Percentiles rank a stretch among this genome's conserved stretches.
Conservation (phyloP, 2,113 vertebrate species). For the Hiodon tergisus region DNA sequence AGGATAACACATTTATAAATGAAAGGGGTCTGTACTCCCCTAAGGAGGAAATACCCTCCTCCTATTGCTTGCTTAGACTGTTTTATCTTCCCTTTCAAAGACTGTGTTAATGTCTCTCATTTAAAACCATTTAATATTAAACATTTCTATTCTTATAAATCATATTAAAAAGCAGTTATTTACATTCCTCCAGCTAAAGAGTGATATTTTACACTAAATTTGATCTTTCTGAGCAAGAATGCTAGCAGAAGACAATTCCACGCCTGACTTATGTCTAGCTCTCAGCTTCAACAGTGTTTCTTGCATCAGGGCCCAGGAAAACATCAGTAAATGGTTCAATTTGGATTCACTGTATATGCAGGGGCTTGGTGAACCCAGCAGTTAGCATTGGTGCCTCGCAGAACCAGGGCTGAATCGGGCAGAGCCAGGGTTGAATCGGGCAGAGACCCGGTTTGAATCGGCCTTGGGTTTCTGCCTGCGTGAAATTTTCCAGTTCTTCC, state of each 20-base stretch:
- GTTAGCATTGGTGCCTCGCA: no score
- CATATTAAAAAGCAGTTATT: slow-evolving; percentile 17
- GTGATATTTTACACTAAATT: slow-evolving; percentile 13
- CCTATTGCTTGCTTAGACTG: not conserved
- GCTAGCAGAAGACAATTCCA: not conserved
- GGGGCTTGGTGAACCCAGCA: no score
- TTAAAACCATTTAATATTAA: slow-evolving; percentile 24
- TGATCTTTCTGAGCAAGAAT: slow-evolving; percentile 9
- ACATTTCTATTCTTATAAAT: slow-evolving; percentile 14
- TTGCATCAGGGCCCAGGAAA: not conserved
- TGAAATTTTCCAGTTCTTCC: no score
- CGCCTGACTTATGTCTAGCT: not conserved
- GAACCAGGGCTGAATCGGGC: no score
- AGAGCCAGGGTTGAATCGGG: no score
- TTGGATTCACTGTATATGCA: no score
- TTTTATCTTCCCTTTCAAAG: slow-evolving; percentile 16
- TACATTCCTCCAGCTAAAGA: slow-evolving; percentile 16
- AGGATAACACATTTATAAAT: not conserved
- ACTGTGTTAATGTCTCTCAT: slow-evolving; percentile 17
- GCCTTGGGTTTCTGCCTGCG: no score
- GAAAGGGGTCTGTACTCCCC: not conserved
- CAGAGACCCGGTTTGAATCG: no score
- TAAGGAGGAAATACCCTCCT: not conserved
- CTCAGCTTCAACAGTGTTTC: not conserved
- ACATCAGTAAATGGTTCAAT: not conserved